Conservation (phyloP, 2,113 vertebrate genomes). For the Aegotheles bennettii region DNA sequence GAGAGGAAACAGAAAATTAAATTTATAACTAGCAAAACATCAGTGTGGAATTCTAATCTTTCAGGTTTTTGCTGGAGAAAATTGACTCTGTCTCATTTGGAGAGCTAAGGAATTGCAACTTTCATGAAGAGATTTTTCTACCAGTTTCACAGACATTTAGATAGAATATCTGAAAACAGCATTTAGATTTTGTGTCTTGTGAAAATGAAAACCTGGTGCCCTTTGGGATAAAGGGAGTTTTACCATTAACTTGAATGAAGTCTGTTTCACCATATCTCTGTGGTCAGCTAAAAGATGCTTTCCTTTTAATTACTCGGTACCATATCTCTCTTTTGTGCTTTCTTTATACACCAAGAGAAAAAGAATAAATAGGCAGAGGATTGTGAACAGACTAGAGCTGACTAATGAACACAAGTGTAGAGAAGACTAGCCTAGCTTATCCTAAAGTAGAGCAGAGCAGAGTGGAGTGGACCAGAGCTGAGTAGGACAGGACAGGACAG, state of each 20-base stretch:
- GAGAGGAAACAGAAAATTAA: neutral
- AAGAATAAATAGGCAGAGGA: neutral
- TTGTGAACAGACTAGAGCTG: neutral
- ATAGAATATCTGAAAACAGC: neutral
- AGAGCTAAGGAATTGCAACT: neutral
- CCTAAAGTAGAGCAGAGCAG: neutral
- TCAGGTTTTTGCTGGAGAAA: neutral
- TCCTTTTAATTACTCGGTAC: neutral
- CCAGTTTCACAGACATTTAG: neutral
- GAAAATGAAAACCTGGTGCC: neutral
- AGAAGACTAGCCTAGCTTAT: neutral
- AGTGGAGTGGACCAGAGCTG: neutral
- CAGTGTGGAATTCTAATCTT: neutral
- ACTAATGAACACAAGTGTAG: neutral
- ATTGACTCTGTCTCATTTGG: neutral
- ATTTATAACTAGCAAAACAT: fast-evolving
- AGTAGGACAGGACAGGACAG: neutral
- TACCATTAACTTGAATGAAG: neutral
- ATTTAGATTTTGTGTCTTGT: neutral
- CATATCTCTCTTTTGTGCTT: fast-evolving
- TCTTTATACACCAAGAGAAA: neutral
- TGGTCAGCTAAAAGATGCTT: neutral
- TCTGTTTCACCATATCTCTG: neutral
- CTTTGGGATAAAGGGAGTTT: neutral
- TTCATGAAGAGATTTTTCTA: neutral